A percentile compares a stretch with the other conserved stretches of the same genome.
Conservation (phyloP, 2,113 vertebrate species). For the Geococcyx californianus region DNA sequence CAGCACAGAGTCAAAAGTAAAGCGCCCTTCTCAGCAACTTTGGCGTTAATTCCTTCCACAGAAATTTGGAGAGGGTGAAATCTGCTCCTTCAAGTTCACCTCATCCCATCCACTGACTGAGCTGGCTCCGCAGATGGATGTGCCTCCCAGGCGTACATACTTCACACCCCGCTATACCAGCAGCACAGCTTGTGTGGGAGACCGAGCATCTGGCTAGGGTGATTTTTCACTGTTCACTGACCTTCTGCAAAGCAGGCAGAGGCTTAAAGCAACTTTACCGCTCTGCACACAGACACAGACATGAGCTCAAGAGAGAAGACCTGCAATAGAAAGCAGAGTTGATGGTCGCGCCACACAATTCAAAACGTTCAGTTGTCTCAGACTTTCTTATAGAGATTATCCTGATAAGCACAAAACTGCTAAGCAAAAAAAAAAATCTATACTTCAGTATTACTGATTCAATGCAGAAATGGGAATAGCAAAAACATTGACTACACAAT, state of each 20-base stretch:
- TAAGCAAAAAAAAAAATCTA: background rate
- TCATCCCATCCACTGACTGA: background rate
- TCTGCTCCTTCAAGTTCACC: background rate
- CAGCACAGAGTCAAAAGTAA: background rate
- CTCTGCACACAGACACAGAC: background rate
- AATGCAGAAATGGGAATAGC: background rate
- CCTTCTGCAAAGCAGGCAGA: rapidly evolving
- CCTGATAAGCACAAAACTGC: background rate
- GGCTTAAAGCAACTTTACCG: background rate
- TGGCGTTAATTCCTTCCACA: background rate
- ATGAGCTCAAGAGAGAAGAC: background rate
- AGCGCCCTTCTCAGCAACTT: background rate
- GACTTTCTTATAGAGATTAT: background rate
- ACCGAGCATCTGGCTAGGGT: rapidly evolving
- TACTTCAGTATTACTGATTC: background rate
- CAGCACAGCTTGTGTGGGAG: background rate
- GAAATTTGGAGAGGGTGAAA: background rate
- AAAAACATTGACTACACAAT: background rate
- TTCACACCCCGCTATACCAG: background rate
- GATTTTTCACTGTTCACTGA: rapidly evolving
- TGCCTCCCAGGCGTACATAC: rapidly evolving
- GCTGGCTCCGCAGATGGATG: background rate
- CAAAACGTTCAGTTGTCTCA: background rate
- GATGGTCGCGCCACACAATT: background rate
- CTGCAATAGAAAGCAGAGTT: background rate